A percentile compares a stretch with the other conserved stretches of the same genome.
phyloP scores from a whole-genome alignment of 2,888 invertebrate genomes.

The Drosophila atripex region DNA sequence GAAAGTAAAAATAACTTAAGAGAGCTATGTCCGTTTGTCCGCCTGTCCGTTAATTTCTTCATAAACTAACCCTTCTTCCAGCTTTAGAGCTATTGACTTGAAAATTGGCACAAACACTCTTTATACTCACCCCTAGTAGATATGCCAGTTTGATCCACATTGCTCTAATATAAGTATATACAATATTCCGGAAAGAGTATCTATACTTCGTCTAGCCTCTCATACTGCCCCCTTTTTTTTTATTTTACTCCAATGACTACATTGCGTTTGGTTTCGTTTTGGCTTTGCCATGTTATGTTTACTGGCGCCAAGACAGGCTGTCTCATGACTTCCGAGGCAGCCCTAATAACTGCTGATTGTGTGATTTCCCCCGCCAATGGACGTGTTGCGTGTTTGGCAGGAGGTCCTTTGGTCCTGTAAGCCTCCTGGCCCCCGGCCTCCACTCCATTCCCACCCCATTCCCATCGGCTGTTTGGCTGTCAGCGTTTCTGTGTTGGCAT shows the following conservation, averaged over 20 bases:
- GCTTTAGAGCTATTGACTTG: too few relatives aligned
- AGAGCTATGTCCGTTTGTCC: too few relatives aligned
- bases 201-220: neutral
- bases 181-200: neutral
- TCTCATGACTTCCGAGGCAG: constrained; percentile 71
- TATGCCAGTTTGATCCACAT: too few relatives aligned
- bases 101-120: too few relatives aligned
- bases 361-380: constrained; percentile 61
- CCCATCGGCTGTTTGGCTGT: constrained; percentile 47
- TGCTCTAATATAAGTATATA: too few relatives aligned
- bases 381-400: constrained; percentile 47
- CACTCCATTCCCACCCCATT: constrained; percentile 4
- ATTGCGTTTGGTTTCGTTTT: constrained; percentile 42
- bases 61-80: too few relatives aligned
- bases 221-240: neutral
- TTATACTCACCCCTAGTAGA: too few relatives aligned
- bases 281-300: constrained; percentile 53
- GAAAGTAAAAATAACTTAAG: too few relatives aligned
- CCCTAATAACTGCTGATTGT: constrained; percentile 78
- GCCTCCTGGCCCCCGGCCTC: neutral
- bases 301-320: constrained; percentile 38
- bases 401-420: constrained; percentile 7
- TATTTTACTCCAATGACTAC: constrained; percentile 37
- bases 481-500: constrained; percentile 76
- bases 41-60: too few relatives aligned